Base-by-base conservation (phyloP, 2,113 vertebrate species). In the Pelmatolapia mariae region DNA sequence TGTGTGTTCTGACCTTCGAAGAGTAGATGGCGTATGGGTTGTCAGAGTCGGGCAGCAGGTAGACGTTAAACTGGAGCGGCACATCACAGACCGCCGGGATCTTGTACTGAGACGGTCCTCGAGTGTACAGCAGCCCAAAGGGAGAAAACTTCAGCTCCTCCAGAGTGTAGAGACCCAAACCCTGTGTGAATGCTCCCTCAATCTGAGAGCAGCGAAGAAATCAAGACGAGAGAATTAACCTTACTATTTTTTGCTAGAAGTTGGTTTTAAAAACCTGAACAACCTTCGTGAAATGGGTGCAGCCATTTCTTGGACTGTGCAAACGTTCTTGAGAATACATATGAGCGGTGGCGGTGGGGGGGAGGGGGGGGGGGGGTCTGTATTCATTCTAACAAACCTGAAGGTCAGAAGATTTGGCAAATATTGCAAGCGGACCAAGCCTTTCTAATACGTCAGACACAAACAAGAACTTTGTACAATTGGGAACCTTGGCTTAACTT, bases 21-120 rank as follows among this genome's bases (percentile, higher is more conserved):
- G 97, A 97, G 88, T 98, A 98, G 95, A 98, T 97, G 81, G 97
- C 97, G 22, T 96, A 90, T 10, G 96, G 96, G 93, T 98, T 98
- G 88, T 94, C 9, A 5, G 94, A 93, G 89, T 96, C 66, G 0
- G 96, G 33, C 86, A 98, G 94, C 89, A 98, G 91, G 15, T 97
- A 97, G 59, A 98, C 94, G 47, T 96, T 97, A 54, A 98, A 95
- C 13, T 90, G 89, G 50, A 98, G 96, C 10, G 97, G 97, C 85
- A 97, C 86, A 61, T 98, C 97, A 86, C 97, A 98, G 26, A 98
- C 91, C 1, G 96, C 96, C 8, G 97, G 98, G 76, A 98, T 97
- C 93, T 98, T 97, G 86, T 98, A 98, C 90, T 97, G 97, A 68
- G 97, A 94, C 2, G 97, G 97, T 9, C 97, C 97, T 2, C 95